Base-by-base conservation (phyloP, 2,888 invertebrate species). In the Ischnura elegans region DNA sequence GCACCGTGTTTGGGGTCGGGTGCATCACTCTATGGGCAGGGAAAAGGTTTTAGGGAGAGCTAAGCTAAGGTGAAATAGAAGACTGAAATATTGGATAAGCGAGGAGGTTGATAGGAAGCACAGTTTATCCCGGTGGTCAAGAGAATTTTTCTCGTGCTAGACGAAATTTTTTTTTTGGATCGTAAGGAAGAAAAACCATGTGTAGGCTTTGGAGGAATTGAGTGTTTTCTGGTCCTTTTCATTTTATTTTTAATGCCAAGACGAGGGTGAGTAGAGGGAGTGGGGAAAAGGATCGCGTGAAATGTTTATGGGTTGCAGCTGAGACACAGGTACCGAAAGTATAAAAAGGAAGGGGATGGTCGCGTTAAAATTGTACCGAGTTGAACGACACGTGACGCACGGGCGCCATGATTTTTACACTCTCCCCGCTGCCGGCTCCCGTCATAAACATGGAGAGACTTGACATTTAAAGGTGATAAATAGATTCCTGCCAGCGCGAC, bases 241-340 rank as follows among this genome's bases (percentile, higher is more conserved):
- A 85, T 43, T 43, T 43, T 85, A 43, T 43, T 46, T 43, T 46
- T 43, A n/a, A 43, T n/a, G 25, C 43, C 10, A 10, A 16, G 36
- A 16, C 3, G 13, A 36, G 29, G n/a, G 13, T 13, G 76, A n/a
- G 43, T 42, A 6, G 19, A 55, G 51, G 21, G 42, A 55, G 36
- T 29, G 55, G n/a, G 43, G 43, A 45, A 29, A 25, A 66, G 66
- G 25, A 47, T 61, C 61, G 90, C 66, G 90, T 90, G 90, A 90
- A 90, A 90, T 90, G 90, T 90, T 90, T 90, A 90, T 90, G 90
- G 61, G 66, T 66, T 66, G 90, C 90, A 90, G 90, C 90, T 90
- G 90, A 90, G 90, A 90, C 90, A 66, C 61, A 90, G 61, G 90
- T 90, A 90, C 90, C 19, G 43, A 66, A 51, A 51, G 61, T 61